Conservation (phyloP, 2,797 vertebrate species). For the Erithacus rubecula region DNA sequence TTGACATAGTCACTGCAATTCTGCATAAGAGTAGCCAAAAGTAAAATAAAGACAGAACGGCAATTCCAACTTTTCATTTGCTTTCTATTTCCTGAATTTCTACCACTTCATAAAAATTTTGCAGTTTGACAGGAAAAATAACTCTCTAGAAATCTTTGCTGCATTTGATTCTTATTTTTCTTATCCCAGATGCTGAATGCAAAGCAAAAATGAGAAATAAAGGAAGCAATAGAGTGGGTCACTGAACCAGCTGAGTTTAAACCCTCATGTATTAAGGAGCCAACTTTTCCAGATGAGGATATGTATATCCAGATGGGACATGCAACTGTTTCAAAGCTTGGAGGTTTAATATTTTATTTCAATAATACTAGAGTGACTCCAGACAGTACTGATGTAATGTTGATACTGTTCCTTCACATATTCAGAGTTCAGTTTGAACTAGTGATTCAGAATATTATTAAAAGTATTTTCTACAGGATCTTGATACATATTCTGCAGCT, state of each 20-base stretch:
- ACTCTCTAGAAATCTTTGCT: neutral
- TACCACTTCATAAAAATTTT: neutral
- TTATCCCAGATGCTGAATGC: conserved; percentile 82
- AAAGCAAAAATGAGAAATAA: conserved; percentile 85
- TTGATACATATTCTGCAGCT: neutral
- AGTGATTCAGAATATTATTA: neutral
- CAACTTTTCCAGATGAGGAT: conserved; percentile 80
- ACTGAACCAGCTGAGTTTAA: conserved; percentile 79
- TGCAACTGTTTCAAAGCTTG: conserved; percentile 81
- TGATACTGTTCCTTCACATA: neutral
- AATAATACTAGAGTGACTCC: neutral
- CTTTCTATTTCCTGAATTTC: neutral
- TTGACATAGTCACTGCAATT: neutral
- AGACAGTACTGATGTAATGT: neutral
- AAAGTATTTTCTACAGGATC: neutral
- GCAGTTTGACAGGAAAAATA: neutral
- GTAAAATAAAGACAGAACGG: neutral
- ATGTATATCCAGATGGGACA: conserved; percentile 79
- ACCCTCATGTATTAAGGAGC: conserved; percentile 84
- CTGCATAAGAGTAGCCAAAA: neutral
- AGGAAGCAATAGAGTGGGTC: conserved; percentile 80
- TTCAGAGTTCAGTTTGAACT: neutral
- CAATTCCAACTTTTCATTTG: neutral
- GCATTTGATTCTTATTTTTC: neutral
- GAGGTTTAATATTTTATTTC: neutral